Evolutionary conservation across 2,113 vertebrate genomes (phyloP).

Genomic region (Puntigrus tetrazona): DNA sequence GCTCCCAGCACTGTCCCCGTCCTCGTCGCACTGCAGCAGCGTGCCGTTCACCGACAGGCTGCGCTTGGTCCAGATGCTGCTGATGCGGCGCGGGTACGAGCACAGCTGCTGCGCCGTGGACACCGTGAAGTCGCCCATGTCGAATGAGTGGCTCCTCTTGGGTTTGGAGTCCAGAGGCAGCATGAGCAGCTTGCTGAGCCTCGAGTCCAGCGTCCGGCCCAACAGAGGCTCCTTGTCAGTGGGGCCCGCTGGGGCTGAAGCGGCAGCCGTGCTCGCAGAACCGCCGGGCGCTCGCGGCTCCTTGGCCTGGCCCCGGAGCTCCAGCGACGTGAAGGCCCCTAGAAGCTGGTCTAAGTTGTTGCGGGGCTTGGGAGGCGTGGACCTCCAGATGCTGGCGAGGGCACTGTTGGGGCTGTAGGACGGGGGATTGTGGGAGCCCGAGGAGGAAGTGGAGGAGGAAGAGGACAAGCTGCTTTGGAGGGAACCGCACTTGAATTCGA

Average conservation of each 20-base stretch:
- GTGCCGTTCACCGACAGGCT: constrained; percentile 96
- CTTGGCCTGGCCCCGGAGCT: constrained; percentile 84
- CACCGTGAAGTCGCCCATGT: constrained; percentile 87
- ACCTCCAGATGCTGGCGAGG: constrained; percentile 85
- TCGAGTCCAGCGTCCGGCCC: constrained; percentile 73
- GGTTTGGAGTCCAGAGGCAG: constrained; percentile 89
- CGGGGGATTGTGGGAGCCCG: constrained; percentile 79
- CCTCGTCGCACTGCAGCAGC: constrained; percentile 90
- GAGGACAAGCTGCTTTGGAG: constrained; percentile 88
- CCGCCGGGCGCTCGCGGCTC: constrained; percentile 74
- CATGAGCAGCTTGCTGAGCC: constrained; percentile 84
- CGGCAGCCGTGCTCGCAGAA: constrained; percentile 31
- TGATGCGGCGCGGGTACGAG: constrained; percentile 86
- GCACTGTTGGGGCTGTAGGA: constrained; percentile 82
- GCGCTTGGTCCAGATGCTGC: constrained; percentile 97
- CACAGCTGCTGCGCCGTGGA: constrained; percentile 73
- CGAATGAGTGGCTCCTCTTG: constrained; percentile 96
- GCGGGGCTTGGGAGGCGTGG: constrained; percentile 77
- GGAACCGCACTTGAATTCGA: constrained; percentile 87
- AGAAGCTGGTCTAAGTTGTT: constrained; percentile 90
- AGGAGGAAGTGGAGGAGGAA: constrained; percentile 78
- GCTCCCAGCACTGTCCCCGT: constrained; percentile 80
- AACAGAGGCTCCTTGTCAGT: constrained; percentile 95
- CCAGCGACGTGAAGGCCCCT: constrained; percentile 92
- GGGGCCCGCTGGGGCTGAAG: constrained; percentile 58